phyloP scores from a whole-genome alignment of 2,113 vertebrate species.

The Cyphomyrus discorhynchus region DNA sequence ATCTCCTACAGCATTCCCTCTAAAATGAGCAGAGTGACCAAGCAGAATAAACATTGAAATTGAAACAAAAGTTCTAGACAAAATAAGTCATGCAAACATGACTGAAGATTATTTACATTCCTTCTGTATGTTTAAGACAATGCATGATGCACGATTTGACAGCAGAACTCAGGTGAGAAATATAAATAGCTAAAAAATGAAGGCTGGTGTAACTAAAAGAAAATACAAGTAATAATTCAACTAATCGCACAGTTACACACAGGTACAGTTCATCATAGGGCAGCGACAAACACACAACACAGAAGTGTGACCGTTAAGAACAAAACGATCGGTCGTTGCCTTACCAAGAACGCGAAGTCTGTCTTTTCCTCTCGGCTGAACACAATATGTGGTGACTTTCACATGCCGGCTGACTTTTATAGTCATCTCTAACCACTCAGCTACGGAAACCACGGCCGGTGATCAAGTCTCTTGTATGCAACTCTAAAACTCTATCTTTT shows the following conservation, averaged over 20 bases:
- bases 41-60: background rate
- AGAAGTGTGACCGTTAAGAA: background rate
- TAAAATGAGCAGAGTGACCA: background rate
- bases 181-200: background rate
- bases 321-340: background rate
- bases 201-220: background rate
- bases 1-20: background rate
- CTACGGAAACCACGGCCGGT: background rate
- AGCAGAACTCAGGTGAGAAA: background rate
- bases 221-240: background rate
- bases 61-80: background rate
- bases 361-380: background rate
- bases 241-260: background rate
- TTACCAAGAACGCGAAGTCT: background rate
- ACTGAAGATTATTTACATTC: background rate
- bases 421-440: background rate
- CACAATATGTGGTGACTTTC: background rate
- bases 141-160: background rate
- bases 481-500: background rate
- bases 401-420: background rate
- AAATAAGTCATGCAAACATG: background rate
- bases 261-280: background rate
- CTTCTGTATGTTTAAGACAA: background rate
- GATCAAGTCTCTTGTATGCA: background rate
- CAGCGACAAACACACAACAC: background rate